Base-by-base conservation (phyloP, 2,113 vertebrate species). In the Amphilophus citrinellus region DNA sequence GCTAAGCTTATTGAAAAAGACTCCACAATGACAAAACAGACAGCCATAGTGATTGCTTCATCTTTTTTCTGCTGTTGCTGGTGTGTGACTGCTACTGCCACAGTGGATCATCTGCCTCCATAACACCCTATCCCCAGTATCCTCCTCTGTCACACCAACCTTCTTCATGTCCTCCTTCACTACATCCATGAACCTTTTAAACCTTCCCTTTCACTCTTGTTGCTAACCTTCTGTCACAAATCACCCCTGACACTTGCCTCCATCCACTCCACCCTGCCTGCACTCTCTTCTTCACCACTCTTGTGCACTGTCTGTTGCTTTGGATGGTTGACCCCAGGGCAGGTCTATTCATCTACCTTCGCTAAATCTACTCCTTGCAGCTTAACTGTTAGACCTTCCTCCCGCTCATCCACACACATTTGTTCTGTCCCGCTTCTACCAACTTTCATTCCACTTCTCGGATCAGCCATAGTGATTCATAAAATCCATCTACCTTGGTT, bases 401-500 rank as follows among this genome's bases (percentile, higher is more conserved):
- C 47, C 47, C 47, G 7, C 47, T 50, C 47, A 50, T 50, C 15
- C 47, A 17, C 47, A 50, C 47, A 18, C 47, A 50, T 7, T 11
- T 65, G 42, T 37, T 42, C 13, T 0, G 3, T 24, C 37, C 42
- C 50, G 65, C 42, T 71, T 71, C 42, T 50, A 20, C 47, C 1
- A 2, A 47, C 42, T 71, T 50, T 71, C 42, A 50, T 22, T 68
- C 42, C 22, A 30, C 14, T 50, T 50, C 27, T 68, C 18, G 27
- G 24, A 30, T 50, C 20, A 32, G 22, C 44, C 39, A 59, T 9
- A 50, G 39, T 3, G 42, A n/a, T 63, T 81, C n/a, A 61, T 65
- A 22, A 6, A 76, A 0, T 30, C 58, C 10, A 32, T 3, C 17
- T 90, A 99, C 98, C 98, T 99, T 99, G 90, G 98, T 99, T 94